Conservation (phyloP, 2,888 invertebrate species). For the Thumatha senex region DNA sequence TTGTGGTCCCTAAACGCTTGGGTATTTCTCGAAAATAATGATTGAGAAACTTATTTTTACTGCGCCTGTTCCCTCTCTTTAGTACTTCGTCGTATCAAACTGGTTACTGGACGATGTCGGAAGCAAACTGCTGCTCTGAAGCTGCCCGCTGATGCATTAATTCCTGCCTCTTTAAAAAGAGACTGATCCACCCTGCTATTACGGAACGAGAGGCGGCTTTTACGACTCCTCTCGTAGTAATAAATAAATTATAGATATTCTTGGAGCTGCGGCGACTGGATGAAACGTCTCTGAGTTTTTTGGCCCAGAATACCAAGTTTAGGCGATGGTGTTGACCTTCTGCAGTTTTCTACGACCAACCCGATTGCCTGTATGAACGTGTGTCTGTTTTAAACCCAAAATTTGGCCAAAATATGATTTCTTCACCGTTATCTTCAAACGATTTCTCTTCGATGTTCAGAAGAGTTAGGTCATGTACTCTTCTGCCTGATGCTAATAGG, state of each 20-base stretch:
- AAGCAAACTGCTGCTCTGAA: not conserved
- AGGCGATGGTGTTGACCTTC: not conserved
- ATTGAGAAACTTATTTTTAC: too few species aligned
- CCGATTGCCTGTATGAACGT: not conserved
- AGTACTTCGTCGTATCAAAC: not conserved
- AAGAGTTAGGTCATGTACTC: not conserved
- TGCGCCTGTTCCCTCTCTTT: not conserved
- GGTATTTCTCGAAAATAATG: too few species aligned
- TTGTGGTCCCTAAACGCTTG: too few species aligned
- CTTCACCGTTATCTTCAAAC: not conserved
- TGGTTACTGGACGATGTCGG: not conserved
- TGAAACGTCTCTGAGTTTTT: too few species aligned
- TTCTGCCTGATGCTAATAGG: not conserved
- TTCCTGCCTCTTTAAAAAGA: not conserved
- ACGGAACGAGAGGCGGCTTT: not conserved
- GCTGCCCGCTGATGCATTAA: not conserved
- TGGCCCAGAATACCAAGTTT: too few species aligned
- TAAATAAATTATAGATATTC: not conserved
- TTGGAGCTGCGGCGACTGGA: not conserved
- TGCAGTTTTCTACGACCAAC: not conserved
- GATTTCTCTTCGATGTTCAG: not conserved
- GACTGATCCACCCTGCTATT: not conserved
- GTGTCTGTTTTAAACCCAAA: not conserved
- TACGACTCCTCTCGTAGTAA: not conserved
- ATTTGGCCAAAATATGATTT: not conserved